Base-by-base conservation (phyloP, 2,797 vertebrate species). In the Cynopterus sphinx region DNA sequence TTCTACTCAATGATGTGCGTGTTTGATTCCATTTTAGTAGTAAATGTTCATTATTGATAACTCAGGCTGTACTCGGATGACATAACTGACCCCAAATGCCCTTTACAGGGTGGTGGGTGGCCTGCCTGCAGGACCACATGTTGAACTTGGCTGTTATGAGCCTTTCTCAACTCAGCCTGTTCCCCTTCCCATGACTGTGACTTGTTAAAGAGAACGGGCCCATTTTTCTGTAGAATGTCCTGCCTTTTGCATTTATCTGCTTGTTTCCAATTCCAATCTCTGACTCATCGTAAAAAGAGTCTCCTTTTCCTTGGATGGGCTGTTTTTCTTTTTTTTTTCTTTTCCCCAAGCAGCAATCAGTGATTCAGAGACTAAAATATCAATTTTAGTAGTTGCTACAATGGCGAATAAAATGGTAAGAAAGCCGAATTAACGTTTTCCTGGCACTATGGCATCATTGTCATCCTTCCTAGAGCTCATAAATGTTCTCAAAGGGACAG, bases 381-480 rank as follows among this genome's bases (percentile, higher is more conserved):
- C 43, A 13, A 57, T 77, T 87, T 78, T 61, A 86, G 36, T 19
- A 43, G 10, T 67, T 77, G 51, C 39, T 41, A 51, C 8, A 49
- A 19, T 24, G 65, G 49, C n/a, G 57, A 67, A 31, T 46, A 28
- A 83, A 59, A 87, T 24, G 46, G 3, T 31, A 41, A 49, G 17
- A 61, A 88, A 87, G n/a, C 9, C 1, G 39, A 90, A 28, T 31
- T 55, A 57, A 73, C 41, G 5, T 53, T 85, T 75, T 24, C 53
- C 22, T 0, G 12, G 57, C 2, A 13, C 15, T 19, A 3, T 19
- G 49, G 17, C 4, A 13, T 36, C 16, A 15, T 17, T 63, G 2
- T 17, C 7, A 11, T 5, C 1, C 21, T 41, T 93, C 31, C 26
- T 39, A 15, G n/a, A 67, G 49, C 51, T 65, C 68, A 51, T 41